These are phyloP conservation scores for Ispidina picta DNA, from an alignment of 2,797 vertebrate genomes.

Conservation along the genomic window DNA sequence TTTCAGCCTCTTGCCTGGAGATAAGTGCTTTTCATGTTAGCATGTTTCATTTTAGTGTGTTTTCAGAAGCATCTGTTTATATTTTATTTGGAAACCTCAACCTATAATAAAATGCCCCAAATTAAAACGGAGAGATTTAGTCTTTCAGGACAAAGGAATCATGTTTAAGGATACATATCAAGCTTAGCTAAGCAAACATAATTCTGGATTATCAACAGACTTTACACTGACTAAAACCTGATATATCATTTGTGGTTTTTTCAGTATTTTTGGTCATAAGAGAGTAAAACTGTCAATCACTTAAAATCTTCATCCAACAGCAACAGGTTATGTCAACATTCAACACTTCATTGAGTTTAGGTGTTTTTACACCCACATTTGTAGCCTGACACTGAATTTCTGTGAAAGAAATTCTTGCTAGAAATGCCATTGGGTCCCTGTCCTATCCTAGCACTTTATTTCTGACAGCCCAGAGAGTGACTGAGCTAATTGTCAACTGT, in stretches of 20 bases:
- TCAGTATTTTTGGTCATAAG: background rate
- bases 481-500: slow-evolving; percentile 10
- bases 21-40: background rate
- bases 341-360: background rate
- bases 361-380: background rate
- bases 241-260: background rate
- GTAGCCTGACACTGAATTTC: background rate
- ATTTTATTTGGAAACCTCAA: background rate
- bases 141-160: background rate
- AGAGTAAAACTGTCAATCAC: background rate
- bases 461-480: background rate
- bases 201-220: background rate
- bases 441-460: background rate
- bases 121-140: background rate
- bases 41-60: background rate
- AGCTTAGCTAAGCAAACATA: background rate
- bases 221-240: background rate
- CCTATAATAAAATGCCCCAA: background rate
- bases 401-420: background rate
- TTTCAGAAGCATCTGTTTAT: background rate
- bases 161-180: background rate
- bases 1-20: background rate
- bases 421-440: background rate
- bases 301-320: background rate
- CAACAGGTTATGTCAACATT: background rate